Base-by-base conservation (phyloP, 2,113 vertebrate genomes). In the Mesembrinibis cayennensis region DNA sequence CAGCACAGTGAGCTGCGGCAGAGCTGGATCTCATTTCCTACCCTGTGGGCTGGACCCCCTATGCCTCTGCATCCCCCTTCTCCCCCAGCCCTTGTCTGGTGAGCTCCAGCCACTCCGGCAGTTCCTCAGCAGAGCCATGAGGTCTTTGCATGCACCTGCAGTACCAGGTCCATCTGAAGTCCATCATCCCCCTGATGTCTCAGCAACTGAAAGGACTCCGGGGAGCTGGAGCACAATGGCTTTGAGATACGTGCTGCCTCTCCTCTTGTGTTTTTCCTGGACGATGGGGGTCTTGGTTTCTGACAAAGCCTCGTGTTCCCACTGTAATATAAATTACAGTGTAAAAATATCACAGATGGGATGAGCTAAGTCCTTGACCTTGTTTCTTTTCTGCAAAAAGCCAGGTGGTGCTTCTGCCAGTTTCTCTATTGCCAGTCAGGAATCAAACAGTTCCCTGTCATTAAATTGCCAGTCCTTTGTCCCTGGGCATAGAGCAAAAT, bases 331-430 rank as follows among this genome's bases (percentile, higher is more conserved):
- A 78, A 83, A 73, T 34, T 40, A 47, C 32, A 17, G 15, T 23
- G 27, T n/a, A 13, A 76, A 87, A 95, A 71, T 56, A 67, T 7
- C 92, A 72, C 97, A 97, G 94, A 97, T 97, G 94, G 97, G 84
- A 91, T 82, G 58, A 95, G 87, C 5, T 1, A 34, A 95, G 86
- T 69, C 94, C 97, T 97, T 97, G 97, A 97, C 95, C 95, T 95
- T 94, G 69, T 97, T 95, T 95, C 80, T 52, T 49, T 69, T 65
- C 83, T 92, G 77, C 80, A 72, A 67, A 87, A 94, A 97, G 92
- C 91, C 96, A 97, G 92, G 92, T 97, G 97, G 94, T 94, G 61
- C 78, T 92, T 91, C 77, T 93, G 89, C 70, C 40, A 45, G 83
- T 63, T 92, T 34, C 65, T 47, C 80, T n/a, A 56, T 32, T 56